Evolutionary conservation across 1,140 invertebrate species (phyloP).

Genomic region (Paraescarpia echinospica): DNA sequence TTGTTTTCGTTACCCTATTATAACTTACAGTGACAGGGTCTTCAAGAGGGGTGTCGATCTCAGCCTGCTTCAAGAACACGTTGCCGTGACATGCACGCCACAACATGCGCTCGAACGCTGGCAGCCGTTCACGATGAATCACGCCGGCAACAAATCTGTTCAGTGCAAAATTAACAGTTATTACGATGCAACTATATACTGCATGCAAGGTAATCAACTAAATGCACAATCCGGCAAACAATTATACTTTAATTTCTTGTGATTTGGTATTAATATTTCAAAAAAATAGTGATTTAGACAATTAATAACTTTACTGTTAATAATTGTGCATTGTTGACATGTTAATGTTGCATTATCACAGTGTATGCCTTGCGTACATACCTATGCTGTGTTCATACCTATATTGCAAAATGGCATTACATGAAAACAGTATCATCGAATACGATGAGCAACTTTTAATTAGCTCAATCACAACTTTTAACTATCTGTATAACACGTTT

Average conservation of each 20-base stretch:
- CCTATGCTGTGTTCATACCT: background rate
- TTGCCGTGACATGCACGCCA: conserved; percentile 94
- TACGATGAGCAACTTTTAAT: no score
- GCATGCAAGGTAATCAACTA: background rate
- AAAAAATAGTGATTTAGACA: no score
- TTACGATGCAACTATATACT: background rate
- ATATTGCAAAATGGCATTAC: background rate
- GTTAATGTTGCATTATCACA: no score
- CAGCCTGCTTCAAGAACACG: conserved; percentile 74
- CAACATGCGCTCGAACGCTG: conserved; percentile 95
- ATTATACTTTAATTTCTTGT: no score
- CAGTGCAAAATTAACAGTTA: background rate
- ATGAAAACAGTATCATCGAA: background rate
- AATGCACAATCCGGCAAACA: background rate
- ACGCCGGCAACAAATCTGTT: conserved; percentile 65
- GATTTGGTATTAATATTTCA: no score
- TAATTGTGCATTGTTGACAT: no score
- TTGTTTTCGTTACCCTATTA: no score
- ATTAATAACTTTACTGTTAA: no score
- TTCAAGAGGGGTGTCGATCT: conserved; percentile 46
- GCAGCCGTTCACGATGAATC: conserved; percentile 80
- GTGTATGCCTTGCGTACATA: background rate
- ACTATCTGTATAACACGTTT: no score
- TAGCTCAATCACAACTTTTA: no score
- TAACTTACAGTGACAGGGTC: conserved; percentile 71